Evolutionary conservation across 1,140 invertebrate genomes (phyloP), one percentile per base, ranked within the genome.

Genomic region (Drosophila asahinai): DNA sequence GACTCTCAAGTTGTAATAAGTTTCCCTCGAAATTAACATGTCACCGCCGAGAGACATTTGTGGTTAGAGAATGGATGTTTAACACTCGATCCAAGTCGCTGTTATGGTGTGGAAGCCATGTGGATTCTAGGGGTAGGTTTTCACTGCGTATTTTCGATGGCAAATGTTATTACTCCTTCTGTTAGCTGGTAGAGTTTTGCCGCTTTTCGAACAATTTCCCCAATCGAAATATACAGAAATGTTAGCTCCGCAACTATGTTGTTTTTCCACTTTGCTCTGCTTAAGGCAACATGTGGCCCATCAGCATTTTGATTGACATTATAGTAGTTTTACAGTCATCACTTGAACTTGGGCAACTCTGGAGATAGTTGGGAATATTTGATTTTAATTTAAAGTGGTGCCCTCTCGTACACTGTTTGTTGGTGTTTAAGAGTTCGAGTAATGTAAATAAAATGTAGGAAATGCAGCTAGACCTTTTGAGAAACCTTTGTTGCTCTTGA

Each of bases 11-110:
- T 78, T 81, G 74, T 81, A 89, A 83, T 87, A 87, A 87, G 72
- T 89, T 90, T 87, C 70, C 77, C 47, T 48, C 51, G 60, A 90
- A 89, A 89, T 89, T 89, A 89, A 89, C 86, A 90, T 90, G 86
- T 84, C 74, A 89, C 84, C 84, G 70, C 78, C 59, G 84, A 90
- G 86, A 90, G 70, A 79, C 81, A 90, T 89, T 89, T 84, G 82
- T 64, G 78, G 79, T 62, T 40, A 49, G 61, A 30, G 68, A 72
- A 77, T 77, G 63, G 43, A 25, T 54, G 40, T 51, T 51, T 48
- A 36, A 49, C 45, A 60, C 25, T 43, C 27, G 25, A 6, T 51
- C 33, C 45, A 60, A 15, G 14, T n/a, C 25, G 4, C 9, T 9
- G 30, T 38, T 14, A 30, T 9, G 15, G 4, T 52, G 48, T 86